Conservation (phyloP, 1,140 invertebrate species). For the Gryllus bimaculatus region DNA sequence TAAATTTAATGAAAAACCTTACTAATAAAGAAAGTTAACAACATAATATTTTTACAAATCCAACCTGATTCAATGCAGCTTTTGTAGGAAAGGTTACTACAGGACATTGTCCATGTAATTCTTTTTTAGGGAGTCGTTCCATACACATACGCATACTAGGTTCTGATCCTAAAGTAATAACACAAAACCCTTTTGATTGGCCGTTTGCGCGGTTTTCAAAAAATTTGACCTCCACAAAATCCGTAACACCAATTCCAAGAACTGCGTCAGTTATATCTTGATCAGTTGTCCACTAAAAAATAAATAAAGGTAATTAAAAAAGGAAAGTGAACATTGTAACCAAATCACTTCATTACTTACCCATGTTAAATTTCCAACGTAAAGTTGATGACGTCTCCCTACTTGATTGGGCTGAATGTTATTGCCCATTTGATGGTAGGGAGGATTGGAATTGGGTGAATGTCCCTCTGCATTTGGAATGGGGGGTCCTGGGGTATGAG, state of each 20-base stretch:
- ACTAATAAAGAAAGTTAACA: conserved; percentile 7
- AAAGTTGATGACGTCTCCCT: conserved; percentile 75
- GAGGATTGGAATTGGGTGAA: conserved; percentile 46
- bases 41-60: conserved; percentile 7
- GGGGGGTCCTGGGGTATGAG: conserved; percentile 30
- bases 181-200: conserved; percentile 96
- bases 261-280: conserved; percentile 87
- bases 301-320: conserved; percentile 25
- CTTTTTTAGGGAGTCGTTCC: conserved; percentile 87
- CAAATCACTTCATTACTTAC: conserved; percentile 37
- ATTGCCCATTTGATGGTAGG: conserved; percentile 52
- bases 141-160: conserved; percentile 79
- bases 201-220: conserved; percentile 99
- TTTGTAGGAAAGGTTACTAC: conserved; percentile 93
- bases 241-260: conserved; percentile 75
- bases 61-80: conserved; percentile 61
- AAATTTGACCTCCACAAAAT: conserved; percentile 97
- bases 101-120: conserved; percentile 89
- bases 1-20: conserved; percentile 13
- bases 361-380: conserved; percentile 91
- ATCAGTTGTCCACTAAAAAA: conserved; percentile 90
- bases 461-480: conserved; percentile 21
- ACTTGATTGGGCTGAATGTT: conserved; percentile 60
- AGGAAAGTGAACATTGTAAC: neutral
- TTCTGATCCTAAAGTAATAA: conserved; percentile 86